phyloP scores from a whole-genome alignment of 2,113 vertebrate genomes.

The zebrafish (Danio rerio) region DNA sequence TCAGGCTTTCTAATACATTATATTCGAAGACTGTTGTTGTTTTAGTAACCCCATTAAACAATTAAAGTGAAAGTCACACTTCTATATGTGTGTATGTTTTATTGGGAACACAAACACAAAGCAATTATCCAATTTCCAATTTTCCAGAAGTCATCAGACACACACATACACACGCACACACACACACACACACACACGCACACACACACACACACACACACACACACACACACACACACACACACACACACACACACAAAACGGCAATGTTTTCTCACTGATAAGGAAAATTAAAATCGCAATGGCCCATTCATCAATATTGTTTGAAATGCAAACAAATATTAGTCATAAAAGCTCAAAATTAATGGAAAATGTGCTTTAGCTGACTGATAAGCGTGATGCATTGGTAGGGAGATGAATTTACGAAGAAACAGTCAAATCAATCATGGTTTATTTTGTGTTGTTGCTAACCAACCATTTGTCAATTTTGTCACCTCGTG shows the following conservation, averaged over 20 bases:
- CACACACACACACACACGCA: too few species aligned
- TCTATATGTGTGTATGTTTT: not conserved
- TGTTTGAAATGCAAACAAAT: not conserved
- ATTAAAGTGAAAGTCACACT: not conserved
- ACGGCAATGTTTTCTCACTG: not conserved
- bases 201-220: too few species aligned
- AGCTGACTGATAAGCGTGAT: slow-evolving; percentile 1
- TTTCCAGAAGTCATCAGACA: not conserved
- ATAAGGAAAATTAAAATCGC: slow-evolving; percentile 13
- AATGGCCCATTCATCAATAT: not conserved
- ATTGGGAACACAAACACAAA: not conserved
- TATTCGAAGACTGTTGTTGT: too few species aligned
- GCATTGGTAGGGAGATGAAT: not conserved
- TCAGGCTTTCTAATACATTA: too few species aligned
- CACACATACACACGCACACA: too few species aligned
- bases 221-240: too few species aligned
- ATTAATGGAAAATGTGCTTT: not conserved
- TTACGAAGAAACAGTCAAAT: not conserved
- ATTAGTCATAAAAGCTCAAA: not conserved
- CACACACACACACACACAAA: not conserved
- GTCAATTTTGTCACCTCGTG: too few species aligned
- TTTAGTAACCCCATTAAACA: too few species aligned
- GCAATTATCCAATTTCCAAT: not conserved
- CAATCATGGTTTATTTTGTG: not conserved
- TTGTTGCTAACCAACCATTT: not conserved